Conservation (phyloP, 1,140 invertebrate species). For the Scaptomyza pallida region DNA sequence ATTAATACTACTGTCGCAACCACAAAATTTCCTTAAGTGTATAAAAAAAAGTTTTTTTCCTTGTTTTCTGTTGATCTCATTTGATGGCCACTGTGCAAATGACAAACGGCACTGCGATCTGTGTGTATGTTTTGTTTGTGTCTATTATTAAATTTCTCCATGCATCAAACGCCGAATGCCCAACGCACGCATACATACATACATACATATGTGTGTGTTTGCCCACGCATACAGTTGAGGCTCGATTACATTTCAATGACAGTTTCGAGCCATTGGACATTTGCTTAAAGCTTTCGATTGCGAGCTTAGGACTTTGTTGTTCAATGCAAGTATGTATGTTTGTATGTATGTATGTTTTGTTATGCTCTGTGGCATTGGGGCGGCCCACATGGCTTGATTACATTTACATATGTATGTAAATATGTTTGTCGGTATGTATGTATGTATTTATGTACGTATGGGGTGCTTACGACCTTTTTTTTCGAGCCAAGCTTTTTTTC, state of each 20-base stretch:
- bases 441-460: no score
- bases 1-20: not conserved
- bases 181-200: conserved; percentile 16
- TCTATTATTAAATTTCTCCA: conserved; percentile 71
- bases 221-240: conserved; percentile 14
- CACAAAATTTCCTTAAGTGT: conserved; percentile 5
- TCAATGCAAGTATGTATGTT: not conserved
- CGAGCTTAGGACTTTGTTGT: conserved; percentile 45
- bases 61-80: not conserved
- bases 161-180: conserved; percentile 28
- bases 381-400: conserved; percentile 41
- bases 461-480: conserved; percentile 57
- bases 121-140: conserved; percentile 20
- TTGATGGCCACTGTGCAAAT: conserved; percentile 26
- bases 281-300: conserved; percentile 32
- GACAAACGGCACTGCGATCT: conserved; percentile 11
- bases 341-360: conserved; percentile 4
- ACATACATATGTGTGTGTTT: conserved; percentile 20
- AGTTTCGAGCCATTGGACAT: conserved; percentile 40
- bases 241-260: conserved; percentile 63
- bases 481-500: conserved; percentile 57
- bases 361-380: conserved; percentile 49
- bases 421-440: no score
- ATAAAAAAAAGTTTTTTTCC: not conserved
- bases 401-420: not conserved